A percentile compares a stretch with the other conserved stretches of the same genome.
Evolutionary conservation across 1,140 invertebrate species (phyloP).

Genomic region (Megalonaias nervosa): DNA sequence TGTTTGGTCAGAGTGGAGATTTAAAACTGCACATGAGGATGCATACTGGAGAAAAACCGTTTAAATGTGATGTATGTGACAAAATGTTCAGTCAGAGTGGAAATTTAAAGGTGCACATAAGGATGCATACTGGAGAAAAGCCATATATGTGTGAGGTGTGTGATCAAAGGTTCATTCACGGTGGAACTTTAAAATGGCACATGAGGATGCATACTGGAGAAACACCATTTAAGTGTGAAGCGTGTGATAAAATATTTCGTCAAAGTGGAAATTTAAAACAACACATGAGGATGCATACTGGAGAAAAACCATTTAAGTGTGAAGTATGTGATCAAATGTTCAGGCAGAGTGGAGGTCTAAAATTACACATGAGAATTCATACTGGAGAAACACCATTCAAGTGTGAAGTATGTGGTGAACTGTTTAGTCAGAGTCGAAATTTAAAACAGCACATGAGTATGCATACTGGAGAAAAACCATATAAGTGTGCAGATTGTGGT

Average conservation of each 20-base stretch:
- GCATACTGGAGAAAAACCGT: not conserved
- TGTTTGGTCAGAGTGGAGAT: too few relatives aligned
- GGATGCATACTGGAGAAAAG: slow-evolving; percentile 14
- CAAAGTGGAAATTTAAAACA: not conserved
- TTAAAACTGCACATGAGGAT: too few relatives aligned
- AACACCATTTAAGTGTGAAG: slow-evolving; percentile 12
- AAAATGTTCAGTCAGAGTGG: not conserved
- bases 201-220: slow-evolving; percentile 21
- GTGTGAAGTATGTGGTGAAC: slow-evolving; percentile 10
- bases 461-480: slow-evolving; percentile 11
- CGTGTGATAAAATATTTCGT: not conserved
- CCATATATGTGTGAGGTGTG: slow-evolving; percentile 2
- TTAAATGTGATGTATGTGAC: not conserved
- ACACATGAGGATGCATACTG: slow-evolving; percentile 9
- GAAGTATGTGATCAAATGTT: not conserved
- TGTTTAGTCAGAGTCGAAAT: not conserved
- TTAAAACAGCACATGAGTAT: slow-evolving; percentile 9
- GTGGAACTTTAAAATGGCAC: not conserved
- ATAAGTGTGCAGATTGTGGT: slow-evolving; percentile 15
- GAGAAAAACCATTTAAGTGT: slow-evolving; percentile 13
- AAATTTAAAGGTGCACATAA: slow-evolving; percentile 8
- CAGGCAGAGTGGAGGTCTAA: not conserved
- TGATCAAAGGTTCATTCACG: not conserved
- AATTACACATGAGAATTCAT: slow-evolving; percentile 16
- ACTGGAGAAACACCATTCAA: slow-evolving; percentile 10